These are phyloP conservation scores for Enhydra lutris DNA, from an alignment of 2,113 vertebrate species.

Conservation along the genomic window DNA sequence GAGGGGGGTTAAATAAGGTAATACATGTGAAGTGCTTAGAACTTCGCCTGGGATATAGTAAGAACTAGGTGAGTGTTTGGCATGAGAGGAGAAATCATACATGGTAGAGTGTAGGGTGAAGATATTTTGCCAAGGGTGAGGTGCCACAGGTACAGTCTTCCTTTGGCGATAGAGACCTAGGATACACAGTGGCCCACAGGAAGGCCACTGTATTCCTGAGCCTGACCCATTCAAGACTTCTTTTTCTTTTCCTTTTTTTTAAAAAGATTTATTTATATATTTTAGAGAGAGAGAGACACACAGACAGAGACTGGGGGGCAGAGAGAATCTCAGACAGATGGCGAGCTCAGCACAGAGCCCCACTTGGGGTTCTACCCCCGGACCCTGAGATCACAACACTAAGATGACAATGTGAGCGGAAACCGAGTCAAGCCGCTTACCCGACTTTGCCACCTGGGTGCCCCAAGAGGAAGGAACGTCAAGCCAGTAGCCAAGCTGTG, in stretches of 20 bases:
- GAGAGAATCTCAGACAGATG: neutral
- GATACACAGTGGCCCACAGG: neutral
- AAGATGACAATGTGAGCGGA: neutral
- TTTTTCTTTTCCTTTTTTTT: neutral
- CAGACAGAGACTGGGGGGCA: neutral
- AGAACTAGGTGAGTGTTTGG: neutral
- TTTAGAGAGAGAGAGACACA: neutral
- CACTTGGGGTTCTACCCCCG: neutral
- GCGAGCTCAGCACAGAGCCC: neutral
- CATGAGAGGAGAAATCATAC: neutral
- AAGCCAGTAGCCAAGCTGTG: accelerated
- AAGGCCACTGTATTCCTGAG: neutral
- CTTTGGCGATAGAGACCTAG: neutral
- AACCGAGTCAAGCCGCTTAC: neutral
- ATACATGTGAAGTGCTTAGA: neutral
- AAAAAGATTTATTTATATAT: neutral
- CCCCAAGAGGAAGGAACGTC: neutral
- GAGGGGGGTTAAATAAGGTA: neutral
- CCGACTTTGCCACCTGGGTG: neutral
- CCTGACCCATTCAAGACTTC: neutral
- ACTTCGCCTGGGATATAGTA: neutral
- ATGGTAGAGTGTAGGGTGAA: neutral
- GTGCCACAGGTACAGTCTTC: neutral
- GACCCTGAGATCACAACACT: neutral
- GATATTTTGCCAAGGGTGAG: neutral